These are phyloP conservation scores for Pocillopora damicornis DNA, from an alignment of 64 coral and sea anemone species.

Conservation along the genomic window DNA sequence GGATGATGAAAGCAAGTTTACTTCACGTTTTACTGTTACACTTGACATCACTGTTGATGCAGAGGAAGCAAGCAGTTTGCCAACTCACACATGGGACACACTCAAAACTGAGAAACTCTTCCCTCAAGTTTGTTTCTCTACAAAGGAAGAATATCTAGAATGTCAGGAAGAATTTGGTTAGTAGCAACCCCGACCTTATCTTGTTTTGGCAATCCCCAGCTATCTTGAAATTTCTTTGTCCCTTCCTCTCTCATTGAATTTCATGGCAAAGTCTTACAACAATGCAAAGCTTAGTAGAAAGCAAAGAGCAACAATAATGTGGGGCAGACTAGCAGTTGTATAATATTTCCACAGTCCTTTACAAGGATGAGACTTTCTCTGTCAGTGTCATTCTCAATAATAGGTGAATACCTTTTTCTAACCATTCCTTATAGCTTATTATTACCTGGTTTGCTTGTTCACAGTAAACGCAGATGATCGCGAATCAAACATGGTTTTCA, in stretches of 20 bases:
- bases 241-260: too few species aligned
- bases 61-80: constrained; percentile 40
- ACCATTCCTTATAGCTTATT: not conserved
- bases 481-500: constrained; percentile 82
- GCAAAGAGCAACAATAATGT: too few species aligned
- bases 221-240: too few species aligned
- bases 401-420: not conserved
- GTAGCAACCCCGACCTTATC: not conserved
- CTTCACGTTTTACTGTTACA: constrained; percentile 66
- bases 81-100: constrained; percentile 82
- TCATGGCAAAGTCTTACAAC: too few species aligned
- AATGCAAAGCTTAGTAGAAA: too few species aligned
- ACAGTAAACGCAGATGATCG: constrained; percentile 89
- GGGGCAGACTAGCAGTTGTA: too few species aligned
- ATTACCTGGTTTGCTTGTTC: not conserved
- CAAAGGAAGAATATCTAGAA: constrained; percentile 89
- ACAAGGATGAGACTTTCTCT: not conserved
- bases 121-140: constrained; percentile 85
- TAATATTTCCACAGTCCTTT: too few species aligned
- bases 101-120: constrained; percentile 63
- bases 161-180: constrained; percentile 99
- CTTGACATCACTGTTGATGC: constrained; percentile 85
- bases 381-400: not conserved
- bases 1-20: constrained; percentile 77
- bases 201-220: too few species aligned